Base-by-base conservation (phyloP, 2,888 invertebrate species). In the Cerastis leucographa region DNA sequence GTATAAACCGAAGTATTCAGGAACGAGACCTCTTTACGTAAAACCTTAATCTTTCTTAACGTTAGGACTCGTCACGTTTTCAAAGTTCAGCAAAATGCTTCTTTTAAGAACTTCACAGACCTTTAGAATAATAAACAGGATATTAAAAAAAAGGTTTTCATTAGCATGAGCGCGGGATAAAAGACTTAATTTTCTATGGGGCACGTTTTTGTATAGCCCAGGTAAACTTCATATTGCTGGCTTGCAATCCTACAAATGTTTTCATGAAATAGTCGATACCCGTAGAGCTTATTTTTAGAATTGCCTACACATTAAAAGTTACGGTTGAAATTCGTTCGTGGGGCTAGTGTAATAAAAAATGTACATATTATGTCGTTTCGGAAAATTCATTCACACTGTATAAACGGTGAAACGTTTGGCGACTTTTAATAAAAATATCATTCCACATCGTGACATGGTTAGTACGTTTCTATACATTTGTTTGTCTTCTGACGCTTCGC, bases 41-140 rank as follows among this genome's bases (percentile, higher is more conserved):
- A 75, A 75, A 74, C 80, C 70, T 51, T 84, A 73, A 86, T 76
- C 44, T 74, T 69, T 19, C 29, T 66, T 66, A 78, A 80, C 61
- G 49, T 67, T 64, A 56, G 12, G 29, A 74, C 67, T 75, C 72
- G 67, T 84, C 74, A 75, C 65, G 75, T 49, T 71, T 78, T 76
- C 54, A 64, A 75, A 81, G 59, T 81, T 85, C 40, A 35, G 19
- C 35, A 62, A 80, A 80, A 68, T 64, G 85, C 81, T 59, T 66
- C 29, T 84, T 84, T 70, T 56, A 56, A 25, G 46, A 72, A 49
- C 65, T 69, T 62, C n/a, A 70, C 74, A 74, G 69, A 74, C 49
- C 29, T 67, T 74, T 73, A 42, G 25, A 73, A 84, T 84, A 80
- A 84, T 81, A 74, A 68, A 75, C 68, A 84, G 84, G 42, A 49